Evolutionary conservation across 1,140 invertebrate genomes (phyloP).

Genomic region (Drosophila funebris): DNA sequence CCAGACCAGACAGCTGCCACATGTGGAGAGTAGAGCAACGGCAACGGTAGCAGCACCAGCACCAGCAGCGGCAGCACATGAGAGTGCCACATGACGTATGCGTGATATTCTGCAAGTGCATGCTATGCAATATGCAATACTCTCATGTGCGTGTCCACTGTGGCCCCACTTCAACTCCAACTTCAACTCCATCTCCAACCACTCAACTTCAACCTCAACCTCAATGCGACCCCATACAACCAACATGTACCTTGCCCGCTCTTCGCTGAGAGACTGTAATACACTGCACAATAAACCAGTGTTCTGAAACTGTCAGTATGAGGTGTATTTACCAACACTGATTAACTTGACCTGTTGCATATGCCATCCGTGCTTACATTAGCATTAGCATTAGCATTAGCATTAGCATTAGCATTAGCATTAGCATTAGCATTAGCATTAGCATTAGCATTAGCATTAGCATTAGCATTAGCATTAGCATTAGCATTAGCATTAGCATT

Average conservation of each 20-base stretch:
- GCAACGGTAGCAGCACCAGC: not conserved
- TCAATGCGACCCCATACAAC: not conserved
- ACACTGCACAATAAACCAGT: not conserved
- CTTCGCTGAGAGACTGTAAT: not conserved
- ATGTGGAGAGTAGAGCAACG: not conserved
- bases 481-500: not conserved
- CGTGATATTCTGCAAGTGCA: slow-evolving; percentile 21
- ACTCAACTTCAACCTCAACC: not conserved
- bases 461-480: not conserved
- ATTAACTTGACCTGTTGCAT: too few relatives aligned
- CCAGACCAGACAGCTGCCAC: slow-evolving; percentile 26
- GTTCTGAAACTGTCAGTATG: too few relatives aligned
- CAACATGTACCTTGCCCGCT: too few relatives aligned
- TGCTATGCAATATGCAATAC: slow-evolving; percentile 32
- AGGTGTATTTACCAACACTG: too few relatives aligned
- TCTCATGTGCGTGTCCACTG: slow-evolving; percentile 8
- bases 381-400: not conserved
- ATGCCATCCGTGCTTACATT: too few relatives aligned
- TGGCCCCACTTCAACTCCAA: not conserved
- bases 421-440: not conserved
- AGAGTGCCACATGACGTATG: slow-evolving; percentile 19
- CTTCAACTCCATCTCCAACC: not conserved
- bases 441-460: not conserved
- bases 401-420: not conserved
- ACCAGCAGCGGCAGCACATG: not conserved